Base-by-base conservation (phyloP, 2,888 invertebrate species). In the Acronicta leporina region DNA sequence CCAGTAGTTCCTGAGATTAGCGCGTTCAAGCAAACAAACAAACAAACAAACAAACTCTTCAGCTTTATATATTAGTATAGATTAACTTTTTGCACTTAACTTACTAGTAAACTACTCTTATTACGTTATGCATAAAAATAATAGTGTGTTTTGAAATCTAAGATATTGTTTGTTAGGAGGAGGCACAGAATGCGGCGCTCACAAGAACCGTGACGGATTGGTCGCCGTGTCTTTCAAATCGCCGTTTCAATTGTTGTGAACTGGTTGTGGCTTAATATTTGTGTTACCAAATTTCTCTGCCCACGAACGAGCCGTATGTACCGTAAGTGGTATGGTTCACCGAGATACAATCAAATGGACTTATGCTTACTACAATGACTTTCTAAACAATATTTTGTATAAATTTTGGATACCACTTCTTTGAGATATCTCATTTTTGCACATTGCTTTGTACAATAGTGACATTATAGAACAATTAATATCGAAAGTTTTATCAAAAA, bases 261-360 rank as follows among this genome's bases (percentile, higher is more conserved):
- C 87, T 87, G 85, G 85, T 86, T 84, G 83, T 85, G 82, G 83
- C 83, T 87, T 87, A 85, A 87, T 87, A 88, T 87, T 87, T 87
- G 85, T 88, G 86, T 87, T 87, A 88, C 88, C 85, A 85, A 90
- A 89, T 90, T 88, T 90, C 88, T 87, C 90, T 88, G 85, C 87
- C 89, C 87, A 90, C 90, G 84, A 84, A 81, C 75, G 70, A 73
- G 79, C 79, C 75, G 84, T 85, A 84, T 84, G 86, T 87, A 85
- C 85, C 87, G 85, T 88, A 88, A 87, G 89, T 86, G 82, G 87
- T 87, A 86, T 87, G 84, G 82, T 82, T 83, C 84, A 83, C 81
- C 78, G 83, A 87, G 88, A 90, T 90, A 89, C 85, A 85, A 90
- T 90, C 89, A 87, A 87, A 87, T 83, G 84, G 83, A 87, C 83